A percentile compares a stretch with the other conserved stretches of the same genome.
These are phyloP conservation scores for Trilocha varians DNA, from an alignment of 2,888 invertebrate species.

Conservation along the genomic window DNA sequence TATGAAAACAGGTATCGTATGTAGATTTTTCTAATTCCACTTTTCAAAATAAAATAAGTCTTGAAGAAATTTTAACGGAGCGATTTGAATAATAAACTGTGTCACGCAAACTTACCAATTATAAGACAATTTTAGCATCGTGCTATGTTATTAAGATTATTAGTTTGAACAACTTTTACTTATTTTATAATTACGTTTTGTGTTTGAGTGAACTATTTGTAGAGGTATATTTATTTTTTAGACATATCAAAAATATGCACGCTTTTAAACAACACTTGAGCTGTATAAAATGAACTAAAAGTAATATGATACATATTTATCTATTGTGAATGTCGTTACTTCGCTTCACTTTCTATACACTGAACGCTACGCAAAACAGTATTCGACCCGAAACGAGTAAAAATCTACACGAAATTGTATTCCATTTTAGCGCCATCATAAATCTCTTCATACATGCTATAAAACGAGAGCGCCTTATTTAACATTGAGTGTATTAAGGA, in stretches of 20 bases:
- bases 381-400: neutral
- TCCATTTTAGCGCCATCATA: slow-evolving; percentile 61
- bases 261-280: too few relatives aligned
- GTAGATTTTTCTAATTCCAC: slow-evolving; percentile 61
- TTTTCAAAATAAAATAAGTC: slow-evolving; percentile 29
- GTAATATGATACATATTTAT: too few relatives aligned
- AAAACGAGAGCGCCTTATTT: slow-evolving; percentile 48
- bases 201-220: too few relatives aligned
- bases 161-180: too few relatives aligned
- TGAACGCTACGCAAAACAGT: neutral
- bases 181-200: too few relatives aligned
- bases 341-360: neutral
- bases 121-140: too few relatives aligned
- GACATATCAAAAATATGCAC: too few relatives aligned
- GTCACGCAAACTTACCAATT: neutral
- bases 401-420: slow-evolving; percentile 47
- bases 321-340: neutral
- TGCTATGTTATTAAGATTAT: too few relatives aligned
- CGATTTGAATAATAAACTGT: neutral
- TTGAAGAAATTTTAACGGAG: slow-evolving; percentile 15
- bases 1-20: slow-evolving; percentile 40
- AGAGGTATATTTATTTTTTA: too few relatives aligned
- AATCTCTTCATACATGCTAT: slow-evolving; percentile 48
- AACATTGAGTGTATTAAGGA: slow-evolving; percentile 28
- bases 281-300: too few relatives aligned